Base-by-base conservation (phyloP, 2,113 vertebrate genomes). In the Malurus alboscapulatus region DNA sequence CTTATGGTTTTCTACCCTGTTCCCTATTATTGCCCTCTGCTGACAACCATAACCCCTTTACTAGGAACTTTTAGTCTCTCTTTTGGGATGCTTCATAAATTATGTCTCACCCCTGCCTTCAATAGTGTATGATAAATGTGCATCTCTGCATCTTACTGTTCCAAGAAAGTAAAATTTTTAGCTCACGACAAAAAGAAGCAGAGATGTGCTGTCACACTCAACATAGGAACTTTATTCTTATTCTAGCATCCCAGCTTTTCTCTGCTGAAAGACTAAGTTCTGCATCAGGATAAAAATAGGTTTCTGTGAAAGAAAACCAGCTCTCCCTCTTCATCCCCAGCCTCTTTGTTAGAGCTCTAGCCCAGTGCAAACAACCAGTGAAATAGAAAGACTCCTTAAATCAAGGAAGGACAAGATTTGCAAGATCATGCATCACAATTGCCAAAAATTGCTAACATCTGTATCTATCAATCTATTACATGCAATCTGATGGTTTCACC, bases 391-490 rank as follows among this genome's bases (percentile, higher is more conserved):
- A 4, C 8, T 61, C 47, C 12, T 75, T 55, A 78, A 69, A 68
- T 4, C 10, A 47, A 0, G 0, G 7, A 51, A 50, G 24, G 13
- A 74, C 2, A 55, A 80, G 10, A 30, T 61, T 42, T 89, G 3
- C 45, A 65, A 48, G n/a, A 16, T 66, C 36, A 30, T 30, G 2
- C 12, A 42, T 25, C 26, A 84, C n/a, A 84, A 74, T 45, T 62
- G 62, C 8, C 17, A 91, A 71, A 94, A 89, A 53, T 57, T 69
- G 9, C 3, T 25, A 62, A n/a, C 17, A 32, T 30, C 16, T 34
- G 0, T 22, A 30, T 45, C 15, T 47, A 30, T 50, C 40, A 42
- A 25, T 32, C 12, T 47, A 57, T 20, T 47, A 54, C 12, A 14
- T 24, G 4, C 9, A 88, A 57, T 45, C 30, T 48, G 48, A 30